phyloP scores from a whole-genome alignment of 2,797 vertebrate species.

The Spea hammondii region DNA sequence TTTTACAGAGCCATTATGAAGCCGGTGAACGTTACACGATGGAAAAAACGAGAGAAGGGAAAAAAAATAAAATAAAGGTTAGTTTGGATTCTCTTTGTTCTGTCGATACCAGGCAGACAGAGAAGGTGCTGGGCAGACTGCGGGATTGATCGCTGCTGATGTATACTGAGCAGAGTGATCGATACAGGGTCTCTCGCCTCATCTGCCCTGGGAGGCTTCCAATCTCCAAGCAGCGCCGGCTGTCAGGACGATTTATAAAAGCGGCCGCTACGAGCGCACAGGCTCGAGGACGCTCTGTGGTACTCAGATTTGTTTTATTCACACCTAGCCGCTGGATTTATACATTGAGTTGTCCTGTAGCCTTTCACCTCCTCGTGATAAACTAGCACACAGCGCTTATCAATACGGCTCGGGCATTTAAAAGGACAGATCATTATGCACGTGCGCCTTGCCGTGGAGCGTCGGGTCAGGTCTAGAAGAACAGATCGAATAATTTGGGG shows the following conservation, averaged over 20 bases:
- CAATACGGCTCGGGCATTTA: no score
- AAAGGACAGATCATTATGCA: no score
- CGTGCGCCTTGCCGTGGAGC: no score
- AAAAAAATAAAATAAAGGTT: conserved; percentile 18
- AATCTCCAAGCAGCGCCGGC: conserved; percentile 67
- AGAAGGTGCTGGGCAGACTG: conserved; percentile 59
- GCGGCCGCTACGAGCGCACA: conserved; percentile 64
- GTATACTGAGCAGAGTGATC: conserved; percentile 66
- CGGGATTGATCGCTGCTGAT: conserved; percentile 74
- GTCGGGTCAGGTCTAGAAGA: no score
- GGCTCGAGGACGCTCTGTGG: conserved; percentile 54
- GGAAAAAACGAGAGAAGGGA: not conserved
- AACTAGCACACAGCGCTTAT: no score
- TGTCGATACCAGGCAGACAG: conserved; percentile 26
- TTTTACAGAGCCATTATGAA: no score
- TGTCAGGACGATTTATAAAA: conserved; percentile 61
- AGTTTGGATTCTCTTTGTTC: conserved; percentile 17
- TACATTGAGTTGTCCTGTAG: not conserved
- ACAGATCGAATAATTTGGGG: no score
- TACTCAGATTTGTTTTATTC: conserved; percentile 63
- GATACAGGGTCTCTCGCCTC: conserved; percentile 74
- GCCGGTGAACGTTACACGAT: not conserved
- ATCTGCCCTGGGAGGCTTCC: conserved; percentile 69
- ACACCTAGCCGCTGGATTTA: conserved; percentile 68
- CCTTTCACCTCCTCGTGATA: no score